Conservation (phyloP, 2,113 vertebrate genomes). For the Mesitornis unicolor region DNA sequence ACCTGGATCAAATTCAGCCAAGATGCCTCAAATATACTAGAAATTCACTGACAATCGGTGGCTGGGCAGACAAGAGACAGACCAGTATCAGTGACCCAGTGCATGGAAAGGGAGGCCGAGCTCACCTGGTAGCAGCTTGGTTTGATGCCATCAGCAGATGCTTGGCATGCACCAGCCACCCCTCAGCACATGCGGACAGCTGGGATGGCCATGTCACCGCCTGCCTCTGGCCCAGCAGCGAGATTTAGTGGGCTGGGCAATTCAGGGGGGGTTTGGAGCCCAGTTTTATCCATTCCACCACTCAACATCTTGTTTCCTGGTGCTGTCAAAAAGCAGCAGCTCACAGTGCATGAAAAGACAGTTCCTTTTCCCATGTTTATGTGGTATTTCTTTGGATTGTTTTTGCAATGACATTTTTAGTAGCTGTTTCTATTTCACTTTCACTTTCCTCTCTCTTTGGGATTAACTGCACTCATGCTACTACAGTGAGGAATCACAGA, state of each 20-base stretch:
- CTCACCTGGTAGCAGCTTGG: neutral
- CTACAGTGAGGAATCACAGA: neutral
- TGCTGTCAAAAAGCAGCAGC: neutral
- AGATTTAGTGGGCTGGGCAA: neutral
- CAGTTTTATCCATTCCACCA: neutral
- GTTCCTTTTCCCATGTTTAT: neutral
- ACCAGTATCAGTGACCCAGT: rapidly evolving
- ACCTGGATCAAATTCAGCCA: neutral
- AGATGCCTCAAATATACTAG: neutral
- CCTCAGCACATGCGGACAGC: neutral
- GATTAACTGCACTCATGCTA: neutral
- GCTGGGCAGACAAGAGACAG: neutral
- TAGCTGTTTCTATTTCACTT: neutral
- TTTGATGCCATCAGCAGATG: too few species aligned
- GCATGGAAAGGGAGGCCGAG: neutral
- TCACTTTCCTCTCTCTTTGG: neutral
- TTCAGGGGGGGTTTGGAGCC: neutral
- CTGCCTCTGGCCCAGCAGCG: neutral
- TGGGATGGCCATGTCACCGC: rapidly evolving
- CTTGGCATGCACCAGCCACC: too few species aligned
- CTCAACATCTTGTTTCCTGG: neutral
- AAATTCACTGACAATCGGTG: neutral
- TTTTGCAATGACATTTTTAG: neutral
- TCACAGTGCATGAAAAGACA: neutral
- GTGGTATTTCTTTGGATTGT: neutral